Percentiles rank a stretch among this genome's conserved stretches.
These are phyloP conservation scores for Byasa hedistus DNA, from an alignment of 2,888 invertebrate species.

Conservation along the genomic window DNA sequence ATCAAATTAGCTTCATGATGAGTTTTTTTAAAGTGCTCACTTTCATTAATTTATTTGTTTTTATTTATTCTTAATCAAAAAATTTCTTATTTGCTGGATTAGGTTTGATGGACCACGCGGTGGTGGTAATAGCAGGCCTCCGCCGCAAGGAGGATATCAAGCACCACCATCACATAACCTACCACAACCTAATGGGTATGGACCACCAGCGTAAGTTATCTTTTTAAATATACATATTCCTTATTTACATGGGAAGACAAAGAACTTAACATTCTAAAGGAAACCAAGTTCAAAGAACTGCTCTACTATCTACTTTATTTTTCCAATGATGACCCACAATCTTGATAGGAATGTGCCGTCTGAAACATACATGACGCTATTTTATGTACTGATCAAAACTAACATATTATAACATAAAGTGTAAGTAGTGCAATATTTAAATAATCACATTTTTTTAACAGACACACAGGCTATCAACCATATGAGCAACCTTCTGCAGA, in stretches of 20 bases:
- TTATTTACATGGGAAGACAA: not conserved
- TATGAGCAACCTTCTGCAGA: slow-evolving; percentile 65
- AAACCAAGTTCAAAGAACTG: not conserved
- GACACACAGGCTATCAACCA: slow-evolving; percentile 70
- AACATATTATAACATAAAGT: not conserved
- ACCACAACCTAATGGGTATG: slow-evolving; percentile 64
- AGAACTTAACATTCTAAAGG: not conserved
- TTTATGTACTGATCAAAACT: slow-evolving; percentile 48
- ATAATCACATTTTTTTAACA: slow-evolving; percentile 35
- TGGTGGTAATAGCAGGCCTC: slow-evolving; percentile 52
- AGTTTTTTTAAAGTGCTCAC: too few species aligned
- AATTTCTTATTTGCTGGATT: not conserved
- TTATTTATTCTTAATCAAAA: not conserved
- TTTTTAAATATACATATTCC: not conserved
- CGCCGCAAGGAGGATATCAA: slow-evolving; percentile 55
- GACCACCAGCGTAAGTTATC: slow-evolving; percentile 57
- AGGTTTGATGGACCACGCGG: slow-evolving; percentile 64
- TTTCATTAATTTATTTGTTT: not conserved
- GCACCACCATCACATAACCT: slow-evolving; percentile 52
- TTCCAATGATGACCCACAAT: slow-evolving; percentile 67
- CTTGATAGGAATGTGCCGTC: slow-evolving; percentile 80
- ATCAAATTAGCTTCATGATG: too few species aligned
- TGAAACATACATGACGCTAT: slow-evolving; percentile 74
- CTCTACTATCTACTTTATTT: slow-evolving; percentile 10
- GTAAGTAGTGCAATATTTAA: slow-evolving; percentile 3